Evolutionary conservation across 1,140 invertebrate genomes (phyloP).

Genomic region (Galleria mellonella): DNA sequence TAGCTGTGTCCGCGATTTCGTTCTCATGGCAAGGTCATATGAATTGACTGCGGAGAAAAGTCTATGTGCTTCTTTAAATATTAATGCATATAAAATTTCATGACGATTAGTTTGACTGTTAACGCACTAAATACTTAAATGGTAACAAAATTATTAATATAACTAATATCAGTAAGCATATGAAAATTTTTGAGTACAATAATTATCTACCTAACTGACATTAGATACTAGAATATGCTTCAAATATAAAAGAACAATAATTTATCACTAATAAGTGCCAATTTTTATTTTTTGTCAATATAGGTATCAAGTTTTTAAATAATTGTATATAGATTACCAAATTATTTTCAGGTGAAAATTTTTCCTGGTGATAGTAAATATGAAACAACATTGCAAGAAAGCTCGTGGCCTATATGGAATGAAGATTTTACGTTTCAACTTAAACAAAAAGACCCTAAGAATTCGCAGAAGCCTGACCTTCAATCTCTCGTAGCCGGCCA

Average conservation of each 20-base stretch:
- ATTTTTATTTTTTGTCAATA: no score
- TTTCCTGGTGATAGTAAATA: conserved; percentile 83
- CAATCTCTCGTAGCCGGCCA: conserved; percentile 77
- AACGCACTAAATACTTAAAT: no score
- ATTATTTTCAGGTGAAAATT: conserved; percentile 79
- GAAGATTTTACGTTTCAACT: conserved; percentile 83
- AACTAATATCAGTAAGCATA: not conserved
- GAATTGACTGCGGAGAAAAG: no score
- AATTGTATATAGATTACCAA: not conserved
- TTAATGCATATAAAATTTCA: no score
- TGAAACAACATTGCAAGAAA: conserved; percentile 82
- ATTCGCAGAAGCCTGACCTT: conserved; percentile 45
- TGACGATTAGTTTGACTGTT: no score
- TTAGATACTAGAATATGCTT: not conserved
- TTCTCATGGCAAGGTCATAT: no score
- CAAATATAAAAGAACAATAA: not conserved
- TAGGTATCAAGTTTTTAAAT: not conserved
- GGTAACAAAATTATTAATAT: no score
- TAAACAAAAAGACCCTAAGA: conserved; percentile 64
- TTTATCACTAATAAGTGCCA: no score
- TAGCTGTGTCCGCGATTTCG: no score
- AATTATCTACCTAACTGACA: not conserved
- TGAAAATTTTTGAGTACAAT: not conserved
- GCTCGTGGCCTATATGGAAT: conserved; percentile 85
- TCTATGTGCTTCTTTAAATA: no score